Percentiles rank a stretch among this genome's conserved stretches.
Conservation (phyloP, 2,113 vertebrate species). For the Calypte anna region DNA sequence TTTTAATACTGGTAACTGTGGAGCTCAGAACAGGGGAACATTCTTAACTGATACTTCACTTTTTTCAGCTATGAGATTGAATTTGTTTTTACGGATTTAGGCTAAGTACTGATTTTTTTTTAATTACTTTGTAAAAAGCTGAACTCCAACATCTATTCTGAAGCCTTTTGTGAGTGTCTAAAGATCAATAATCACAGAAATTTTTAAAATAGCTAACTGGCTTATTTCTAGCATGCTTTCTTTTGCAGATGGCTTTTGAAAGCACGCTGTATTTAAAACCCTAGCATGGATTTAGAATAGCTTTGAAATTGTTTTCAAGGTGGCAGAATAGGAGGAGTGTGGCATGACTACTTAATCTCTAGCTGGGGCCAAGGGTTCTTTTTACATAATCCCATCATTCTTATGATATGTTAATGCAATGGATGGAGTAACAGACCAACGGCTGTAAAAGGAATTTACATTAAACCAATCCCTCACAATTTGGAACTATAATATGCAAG, state of each 20-base stretch:
- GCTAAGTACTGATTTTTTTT: not conserved
- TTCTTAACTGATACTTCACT: not conserved
- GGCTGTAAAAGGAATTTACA: not conserved
- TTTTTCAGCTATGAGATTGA: not conserved
- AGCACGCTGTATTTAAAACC: conserved; percentile 33
- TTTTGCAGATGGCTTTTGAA: conserved; percentile 60
- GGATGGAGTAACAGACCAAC: not conserved
- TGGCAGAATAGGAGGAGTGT: conserved; percentile 46
- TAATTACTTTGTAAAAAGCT: not conserved
- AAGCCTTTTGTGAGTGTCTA: conserved; percentile 12
- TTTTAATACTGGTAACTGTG: not conserved
- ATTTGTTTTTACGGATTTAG: not conserved
- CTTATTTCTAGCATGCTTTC: conserved; percentile 44
- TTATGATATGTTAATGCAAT: not conserved
- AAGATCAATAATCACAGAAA: conserved; percentile 3
- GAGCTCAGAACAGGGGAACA: not conserved
- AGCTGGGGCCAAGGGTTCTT: conserved; percentile 23
- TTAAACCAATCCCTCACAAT: not conserved
- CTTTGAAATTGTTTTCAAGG: conserved; percentile 65
- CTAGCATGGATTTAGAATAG: conserved; percentile 31
- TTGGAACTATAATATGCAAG: not conserved
- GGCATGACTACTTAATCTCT: conserved; percentile 60
- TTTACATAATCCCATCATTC: conserved; percentile 43
- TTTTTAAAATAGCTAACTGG: conserved; percentile 4
- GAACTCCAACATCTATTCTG: not conserved